Evolutionary conservation across 92 coral and sea anemone genomes (phyloP).

Genomic region (Nematostella vectensis): DNA sequence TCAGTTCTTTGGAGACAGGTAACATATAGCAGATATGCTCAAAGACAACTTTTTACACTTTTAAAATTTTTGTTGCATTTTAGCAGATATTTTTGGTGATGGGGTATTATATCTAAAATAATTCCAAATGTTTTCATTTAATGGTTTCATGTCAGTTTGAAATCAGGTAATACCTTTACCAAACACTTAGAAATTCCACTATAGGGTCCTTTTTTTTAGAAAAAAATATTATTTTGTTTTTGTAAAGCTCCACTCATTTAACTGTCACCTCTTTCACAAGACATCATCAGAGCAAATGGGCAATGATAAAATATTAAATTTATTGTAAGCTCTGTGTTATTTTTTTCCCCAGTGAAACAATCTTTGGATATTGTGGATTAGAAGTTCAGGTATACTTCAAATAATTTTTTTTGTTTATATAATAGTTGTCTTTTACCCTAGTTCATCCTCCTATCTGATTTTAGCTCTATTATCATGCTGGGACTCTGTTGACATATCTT

Average conservation of each 20-base stretch:
- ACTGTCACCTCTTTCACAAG: no score
- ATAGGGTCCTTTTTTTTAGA: no score
- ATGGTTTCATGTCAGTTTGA: not conserved
- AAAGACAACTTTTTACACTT: not conserved
- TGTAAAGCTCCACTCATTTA: no score
- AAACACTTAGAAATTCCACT: not conserved
- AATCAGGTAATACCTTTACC: not conserved
- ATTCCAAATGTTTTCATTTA: no score
- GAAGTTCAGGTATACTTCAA: slow-evolving; percentile 73
- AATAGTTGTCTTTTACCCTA: not conserved
- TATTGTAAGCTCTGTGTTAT: not conserved
- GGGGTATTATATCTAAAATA: no score
- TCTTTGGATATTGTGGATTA: slow-evolving; percentile 84
- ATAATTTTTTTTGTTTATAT: not conserved
- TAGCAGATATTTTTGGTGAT: no score
- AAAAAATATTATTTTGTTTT: not conserved
- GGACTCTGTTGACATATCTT: slow-evolving; percentile 81
- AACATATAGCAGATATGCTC: slow-evolving; percentile 1
- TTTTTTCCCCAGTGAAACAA: slow-evolving; percentile 70
- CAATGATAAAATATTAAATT: no score
- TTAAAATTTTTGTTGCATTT: not conserved
- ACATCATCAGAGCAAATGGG: no score
- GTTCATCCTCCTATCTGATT: not conserved
- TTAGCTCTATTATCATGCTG: slow-evolving; percentile 84
- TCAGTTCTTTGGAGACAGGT: slow-evolving; percentile 99